Base-by-base conservation (phyloP, 2,797 vertebrate species). In the Takifugu rubripes region DNA sequence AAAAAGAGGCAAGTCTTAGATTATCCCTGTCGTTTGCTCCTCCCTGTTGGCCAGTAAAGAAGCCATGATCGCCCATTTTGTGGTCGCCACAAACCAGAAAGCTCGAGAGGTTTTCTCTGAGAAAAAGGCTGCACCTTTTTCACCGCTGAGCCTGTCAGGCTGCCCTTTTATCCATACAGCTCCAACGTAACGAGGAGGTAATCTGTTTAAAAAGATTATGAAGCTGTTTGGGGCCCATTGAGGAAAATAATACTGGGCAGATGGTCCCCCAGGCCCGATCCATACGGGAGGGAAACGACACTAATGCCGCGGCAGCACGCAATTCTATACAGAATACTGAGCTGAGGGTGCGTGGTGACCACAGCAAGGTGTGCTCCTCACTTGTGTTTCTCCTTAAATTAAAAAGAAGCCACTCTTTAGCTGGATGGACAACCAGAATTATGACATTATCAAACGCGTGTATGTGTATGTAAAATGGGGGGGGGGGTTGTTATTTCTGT, bases 161-260 rank as follows among this genome's bases (percentile, higher is more conserved):
- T 53, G 46, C 50, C 47, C 47, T 52, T 57, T 50, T 45, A 65
- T 57, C 68, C 65, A 54, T 36, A 46, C 40, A 60, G 44, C 46
- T 47, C 49, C 47, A 64, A 33, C 48, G 69, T 68, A 81, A 74
- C 72, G 24, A 81, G 63, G 60, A 50, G 60, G 69, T 83, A 84
- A 86, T 87, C 78, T 82, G 84, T 84, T 86, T n/a, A 72, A 88
- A 88, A 83, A 87, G 79, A 88, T 88, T 84, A 85, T 56, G 56
- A 70, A 64, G 57, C 72, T 53, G 77, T 83, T 82, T 85, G 61
- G 72, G 74, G n/a, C 70, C 78, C 83, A 86, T 79, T 83, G 76
- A 82, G 73, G 74, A 65, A 74, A 81, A 81, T 88, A 84, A 88
- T 87, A 86, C 81, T 56, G 75, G 75, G 73, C 88, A 89, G 85